Conservation (phyloP, 2,888 invertebrate species). For the Sepioteuthis lessoniana region DNA sequence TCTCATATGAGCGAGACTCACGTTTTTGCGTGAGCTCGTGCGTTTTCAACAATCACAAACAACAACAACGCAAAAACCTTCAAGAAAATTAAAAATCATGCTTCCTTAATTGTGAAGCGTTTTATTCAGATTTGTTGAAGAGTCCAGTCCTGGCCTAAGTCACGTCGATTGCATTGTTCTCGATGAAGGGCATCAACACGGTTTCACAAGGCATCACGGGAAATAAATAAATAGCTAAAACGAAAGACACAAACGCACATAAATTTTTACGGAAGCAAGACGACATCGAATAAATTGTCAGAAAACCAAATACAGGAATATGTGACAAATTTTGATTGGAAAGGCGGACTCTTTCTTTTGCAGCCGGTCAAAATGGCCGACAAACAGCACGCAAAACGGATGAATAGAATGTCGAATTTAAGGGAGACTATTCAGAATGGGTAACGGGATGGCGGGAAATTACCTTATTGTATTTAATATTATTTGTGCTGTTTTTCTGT, state of each 20-base stretch:
- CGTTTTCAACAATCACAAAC: not conserved
- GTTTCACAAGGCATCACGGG: not conserved
- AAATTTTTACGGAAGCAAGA: not conserved
- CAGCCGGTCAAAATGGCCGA: not conserved
- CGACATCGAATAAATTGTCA: not conserved
- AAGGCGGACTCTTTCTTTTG: not conserved
- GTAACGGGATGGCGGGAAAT: not conserved
- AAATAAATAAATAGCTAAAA: not conserved
- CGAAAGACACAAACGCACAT: not conserved
- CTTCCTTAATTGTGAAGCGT: not conserved
- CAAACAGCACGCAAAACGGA: not conserved
- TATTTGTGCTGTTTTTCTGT: not conserved
- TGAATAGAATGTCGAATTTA: not conserved
- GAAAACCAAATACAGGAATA: not conserved
- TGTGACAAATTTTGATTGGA: slow-evolving; percentile 16
- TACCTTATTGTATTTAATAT: not conserved
- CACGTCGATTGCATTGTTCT: not conserved
- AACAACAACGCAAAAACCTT: not conserved
- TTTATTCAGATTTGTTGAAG: not conserved
- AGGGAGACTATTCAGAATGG: not conserved
- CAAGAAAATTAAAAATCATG: not conserved
- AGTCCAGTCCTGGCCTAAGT: not conserved
- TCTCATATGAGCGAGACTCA: not conserved
- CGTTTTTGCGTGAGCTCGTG: not conserved
- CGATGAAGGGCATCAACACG: not conserved